Evolutionary conservation across 2,113 vertebrate genomes (phyloP).

Genomic region (Clarias batrachus): DNA sequence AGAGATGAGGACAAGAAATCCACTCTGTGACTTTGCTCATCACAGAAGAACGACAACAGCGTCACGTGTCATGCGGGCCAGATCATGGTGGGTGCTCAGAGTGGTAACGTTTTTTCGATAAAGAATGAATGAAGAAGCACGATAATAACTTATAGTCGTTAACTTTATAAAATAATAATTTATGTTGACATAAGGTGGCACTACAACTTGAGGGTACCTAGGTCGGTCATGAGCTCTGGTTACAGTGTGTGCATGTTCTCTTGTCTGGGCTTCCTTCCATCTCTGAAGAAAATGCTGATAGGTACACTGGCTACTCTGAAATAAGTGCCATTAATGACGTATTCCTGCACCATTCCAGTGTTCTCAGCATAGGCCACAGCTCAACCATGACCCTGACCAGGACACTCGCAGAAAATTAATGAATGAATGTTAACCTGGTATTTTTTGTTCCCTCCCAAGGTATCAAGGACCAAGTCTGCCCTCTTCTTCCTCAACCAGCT

Average conservation of each 20-base stretch:
- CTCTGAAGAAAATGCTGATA: background rate
- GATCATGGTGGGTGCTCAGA: conserved; percentile 82
- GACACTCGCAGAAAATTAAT: background rate
- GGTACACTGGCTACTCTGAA: background rate
- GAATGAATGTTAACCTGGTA: background rate
- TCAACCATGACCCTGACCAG: background rate
- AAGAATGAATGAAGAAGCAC: background rate
- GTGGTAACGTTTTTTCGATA: background rate
- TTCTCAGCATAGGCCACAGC: background rate
- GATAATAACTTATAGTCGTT: background rate
- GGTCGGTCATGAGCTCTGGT: background rate
- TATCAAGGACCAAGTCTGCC: conserved; percentile 80
- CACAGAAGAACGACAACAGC: conserved; percentile 74
- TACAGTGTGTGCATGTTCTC: background rate
- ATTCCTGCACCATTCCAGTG: background rate
- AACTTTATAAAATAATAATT: background rate
- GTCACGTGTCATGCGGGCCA: conserved; percentile 83
- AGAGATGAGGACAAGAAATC: conserved; percentile 65
- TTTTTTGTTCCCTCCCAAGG: conserved; percentile 67
- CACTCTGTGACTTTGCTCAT: conserved; percentile 48
- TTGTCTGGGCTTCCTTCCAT: background rate
- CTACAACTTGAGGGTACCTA: background rate
- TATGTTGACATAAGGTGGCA: background rate
- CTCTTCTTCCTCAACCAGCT: conserved; percentile 76
- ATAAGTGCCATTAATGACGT: background rate